Conservation (phyloP, 2,888 invertebrate genomes). For the Homarus gammarus region DNA sequence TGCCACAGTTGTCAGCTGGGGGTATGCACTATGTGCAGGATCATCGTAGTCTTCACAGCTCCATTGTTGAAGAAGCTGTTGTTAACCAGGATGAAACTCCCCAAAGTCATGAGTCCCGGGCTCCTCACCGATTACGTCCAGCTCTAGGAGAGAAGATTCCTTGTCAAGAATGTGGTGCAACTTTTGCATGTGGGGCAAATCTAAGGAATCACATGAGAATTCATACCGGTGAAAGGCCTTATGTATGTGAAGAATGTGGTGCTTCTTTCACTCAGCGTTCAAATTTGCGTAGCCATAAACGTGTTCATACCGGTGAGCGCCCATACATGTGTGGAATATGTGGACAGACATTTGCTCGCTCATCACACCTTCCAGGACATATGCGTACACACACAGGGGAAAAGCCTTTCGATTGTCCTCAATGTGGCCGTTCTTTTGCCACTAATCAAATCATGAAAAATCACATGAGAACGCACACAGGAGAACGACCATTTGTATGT, state of each 20-base stretch:
- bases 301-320: slow-evolving; percentile 75
- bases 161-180: slow-evolving; percentile 53
- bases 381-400: slow-evolving; percentile 74
- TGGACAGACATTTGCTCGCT: slow-evolving; percentile 74
- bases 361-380: slow-evolving; percentile 75
- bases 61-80: slow-evolving; percentile 10
- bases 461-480: slow-evolving; percentile 66
- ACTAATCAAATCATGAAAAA: slow-evolving; percentile 72
- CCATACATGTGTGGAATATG: slow-evolving; percentile 76
- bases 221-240: slow-evolving; percentile 74
- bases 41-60: slow-evolving; percentile 14
- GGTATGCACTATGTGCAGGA: slow-evolving; percentile 55
- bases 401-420: slow-evolving; percentile 53
- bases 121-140: slow-evolving; percentile 1
- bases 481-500: slow-evolving; percentile 65
- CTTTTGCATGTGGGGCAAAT: slow-evolving; percentile 64
- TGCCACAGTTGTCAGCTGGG: slow-evolving; percentile 33
- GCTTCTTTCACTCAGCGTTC: slow-evolving; percentile 74
- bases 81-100: background rate
- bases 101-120: background rate
- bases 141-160: slow-evolving; percentile 44
- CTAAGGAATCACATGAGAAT: slow-evolving; percentile 65
- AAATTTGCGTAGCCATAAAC: slow-evolving; percentile 74
- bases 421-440: slow-evolving; percentile 60
- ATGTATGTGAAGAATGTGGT: slow-evolving; percentile 71